Percentiles rank a stretch among this genome's conserved stretches.
These are phyloP conservation scores for Prostheceraeus crozeri DNA, from an alignment of 2,888 invertebrate species.

Conservation along the genomic window DNA sequence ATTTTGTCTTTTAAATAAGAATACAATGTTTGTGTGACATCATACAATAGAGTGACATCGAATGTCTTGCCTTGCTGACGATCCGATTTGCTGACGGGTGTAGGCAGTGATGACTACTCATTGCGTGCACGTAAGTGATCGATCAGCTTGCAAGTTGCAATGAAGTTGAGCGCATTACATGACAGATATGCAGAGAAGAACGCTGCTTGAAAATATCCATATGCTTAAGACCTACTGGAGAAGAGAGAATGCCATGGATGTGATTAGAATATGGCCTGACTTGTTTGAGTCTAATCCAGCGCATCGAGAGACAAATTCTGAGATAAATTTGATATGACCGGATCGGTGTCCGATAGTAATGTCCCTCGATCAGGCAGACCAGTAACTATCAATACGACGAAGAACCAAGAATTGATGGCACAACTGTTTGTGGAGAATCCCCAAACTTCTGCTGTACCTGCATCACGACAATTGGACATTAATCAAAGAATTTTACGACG, in stretches of 20 bases:
- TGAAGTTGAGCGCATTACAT: no score
- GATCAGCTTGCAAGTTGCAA: no score
- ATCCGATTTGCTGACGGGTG: no score
- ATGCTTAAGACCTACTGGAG: slow-evolving; percentile 9
- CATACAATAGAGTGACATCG: no score
- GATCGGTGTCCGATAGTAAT: slow-evolving; percentile 4
- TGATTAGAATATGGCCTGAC: slow-evolving; percentile 1
- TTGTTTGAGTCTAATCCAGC: slow-evolving; percentile 14
- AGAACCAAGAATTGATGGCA: slow-evolving; percentile 6
- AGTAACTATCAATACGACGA: background rate
- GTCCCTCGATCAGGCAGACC: slow-evolving; percentile 5
- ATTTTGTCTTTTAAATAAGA: no score
- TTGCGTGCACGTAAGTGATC: no score
- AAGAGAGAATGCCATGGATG: slow-evolving; percentile 20
- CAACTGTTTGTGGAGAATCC: slow-evolving; percentile 10
- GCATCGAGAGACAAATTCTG: slow-evolving; percentile 1
- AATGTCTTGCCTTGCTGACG: no score
- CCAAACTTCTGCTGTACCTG: slow-evolving; percentile 23
- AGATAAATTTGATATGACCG: background rate
- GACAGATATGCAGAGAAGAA: no score
- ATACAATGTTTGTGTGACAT: no score
- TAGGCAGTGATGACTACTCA: no score
- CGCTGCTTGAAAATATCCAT: slow-evolving; percentile 19
- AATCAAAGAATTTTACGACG: slow-evolving; percentile 4
- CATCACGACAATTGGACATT: slow-evolving; percentile 6